Percentiles rank a stretch among this genome's conserved stretches.
Evolutionary conservation across 2,888 invertebrate genomes (phyloP).

Genomic region (Andrena minutula): DNA sequence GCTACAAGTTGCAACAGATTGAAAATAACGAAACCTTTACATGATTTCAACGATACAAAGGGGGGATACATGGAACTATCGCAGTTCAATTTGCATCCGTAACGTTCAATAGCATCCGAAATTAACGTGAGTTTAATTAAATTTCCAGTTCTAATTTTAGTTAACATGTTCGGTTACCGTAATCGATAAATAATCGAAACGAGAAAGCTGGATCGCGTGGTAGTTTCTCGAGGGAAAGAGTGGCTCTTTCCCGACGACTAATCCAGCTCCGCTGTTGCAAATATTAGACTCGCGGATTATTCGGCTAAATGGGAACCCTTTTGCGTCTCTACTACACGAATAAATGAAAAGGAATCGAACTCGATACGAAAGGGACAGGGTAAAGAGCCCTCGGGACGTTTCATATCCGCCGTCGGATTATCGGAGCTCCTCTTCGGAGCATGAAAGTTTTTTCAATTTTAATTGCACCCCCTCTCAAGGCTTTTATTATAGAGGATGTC

Average conservation of each 20-base stretch:
- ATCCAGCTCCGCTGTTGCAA: not conserved
- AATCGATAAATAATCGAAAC: not conserved
- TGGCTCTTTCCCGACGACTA: not conserved
- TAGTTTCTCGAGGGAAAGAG: not conserved
- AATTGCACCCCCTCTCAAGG: slow-evolving; percentile 16
- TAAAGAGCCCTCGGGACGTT: not conserved
- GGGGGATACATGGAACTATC: not conserved
- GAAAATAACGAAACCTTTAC: not conserved
- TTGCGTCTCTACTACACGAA: not conserved
- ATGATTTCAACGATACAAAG: not conserved
- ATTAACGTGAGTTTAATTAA: not conserved
- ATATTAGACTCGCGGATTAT: slow-evolving; percentile 32
- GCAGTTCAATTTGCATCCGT: not conserved
- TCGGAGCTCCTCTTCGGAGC: not conserved
- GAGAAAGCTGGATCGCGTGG: not conserved
- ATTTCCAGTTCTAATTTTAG: not conserved
- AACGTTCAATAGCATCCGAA: not conserved
- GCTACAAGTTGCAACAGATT: not conserved
- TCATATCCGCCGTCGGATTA: slow-evolving; percentile 32
- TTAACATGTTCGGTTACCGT: not conserved
- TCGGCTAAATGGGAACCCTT: not conserved
- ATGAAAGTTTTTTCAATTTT: slow-evolving; percentile 29
- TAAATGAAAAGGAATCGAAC: not conserved
- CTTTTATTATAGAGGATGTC: slow-evolving; percentile 8
- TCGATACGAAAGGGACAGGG: not conserved